These are phyloP conservation scores for Gambelia wislizenii DNA, from an alignment of 2,797 vertebrate genomes.

Conservation along the genomic window DNA sequence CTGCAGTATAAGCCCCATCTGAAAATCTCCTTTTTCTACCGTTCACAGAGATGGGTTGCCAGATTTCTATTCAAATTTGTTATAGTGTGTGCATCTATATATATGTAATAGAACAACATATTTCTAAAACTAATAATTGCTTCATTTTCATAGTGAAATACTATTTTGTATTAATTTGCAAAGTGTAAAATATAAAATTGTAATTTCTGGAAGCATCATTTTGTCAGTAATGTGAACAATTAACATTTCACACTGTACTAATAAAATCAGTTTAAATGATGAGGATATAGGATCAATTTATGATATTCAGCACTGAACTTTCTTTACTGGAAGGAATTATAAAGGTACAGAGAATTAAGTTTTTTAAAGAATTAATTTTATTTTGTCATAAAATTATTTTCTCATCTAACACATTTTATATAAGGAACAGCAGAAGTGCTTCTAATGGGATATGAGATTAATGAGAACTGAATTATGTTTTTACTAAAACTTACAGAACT, in stretches of 20 bases:
- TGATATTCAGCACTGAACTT: slow-evolving; percentile 45
- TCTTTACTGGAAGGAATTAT: slow-evolving; percentile 28
- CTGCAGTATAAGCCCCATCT: too few relatives aligned
- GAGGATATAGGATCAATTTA: slow-evolving; percentile 37
- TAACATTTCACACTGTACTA: slow-evolving; percentile 60
- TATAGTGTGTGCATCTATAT: neutral
- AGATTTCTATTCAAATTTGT: slow-evolving; percentile 9
- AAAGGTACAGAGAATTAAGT: neutral
- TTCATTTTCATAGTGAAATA: slow-evolving; percentile 55
- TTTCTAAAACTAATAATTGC: slow-evolving; percentile 40
- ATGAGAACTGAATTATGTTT: neutral
- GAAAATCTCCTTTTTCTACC: too few relatives aligned
- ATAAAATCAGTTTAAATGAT: slow-evolving; percentile 56
- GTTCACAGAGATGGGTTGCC: neutral
- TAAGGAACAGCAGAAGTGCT: neutral
- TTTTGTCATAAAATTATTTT: slow-evolving; percentile 7
- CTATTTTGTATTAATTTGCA: slow-evolving; percentile 42
- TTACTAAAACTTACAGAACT: neutral
- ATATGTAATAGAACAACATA: slow-evolving; percentile 24
- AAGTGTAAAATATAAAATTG: slow-evolving; percentile 57
- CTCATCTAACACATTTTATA: neutral
- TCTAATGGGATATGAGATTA: slow-evolving; percentile 18
- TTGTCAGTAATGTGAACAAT: slow-evolving; percentile 48
- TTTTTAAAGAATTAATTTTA: neutral
- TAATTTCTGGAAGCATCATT: slow-evolving; percentile 54